Base-by-base conservation (phyloP, 2,113 vertebrate species). In the Phoxinus phoxinus region DNA sequence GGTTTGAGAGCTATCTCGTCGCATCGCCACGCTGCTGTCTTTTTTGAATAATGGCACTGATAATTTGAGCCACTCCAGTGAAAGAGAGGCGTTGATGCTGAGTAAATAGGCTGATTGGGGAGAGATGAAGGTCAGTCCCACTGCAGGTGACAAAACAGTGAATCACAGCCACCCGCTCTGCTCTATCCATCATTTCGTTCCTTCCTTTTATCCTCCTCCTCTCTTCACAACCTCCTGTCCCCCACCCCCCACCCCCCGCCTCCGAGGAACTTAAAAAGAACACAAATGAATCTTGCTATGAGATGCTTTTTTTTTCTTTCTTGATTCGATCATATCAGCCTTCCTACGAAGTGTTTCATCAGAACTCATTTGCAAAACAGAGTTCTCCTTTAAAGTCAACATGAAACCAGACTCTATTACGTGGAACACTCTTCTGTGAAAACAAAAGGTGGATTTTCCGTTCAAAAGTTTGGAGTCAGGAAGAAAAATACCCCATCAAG, bases 61-160 rank as follows among this genome's bases (percentile, higher is more conserved):
- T 87, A 72, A 89, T 89, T 90, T 85, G 82, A 51, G 75, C 71
- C 74, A 81, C 85, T 91, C 86, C 86, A 88, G 88, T 90, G 85
- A 90, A 86, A 84, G 86, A 88, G 88, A 89, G 82, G 76, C n/a
- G 76, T 85, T 88, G 74, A 84, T 71, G 69, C 86, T 85, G 85
- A 85, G 90, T 90, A 90, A 89, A 90, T 88, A 90, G 85, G 51
- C 81, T 88, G 88, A 88, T 90, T 87, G 86, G 71, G 76, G 85
- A 83, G 87, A 78, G 83, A 77, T 90, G 87, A 90, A 90, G 89
- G 90, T 90, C 89, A 89, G 67, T 65, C 63, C 80, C 87, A 61
- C 85, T 85, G 67, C 85, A 89, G 88, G 87, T 90, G 88, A 88
- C 86, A 91, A 85, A 86, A 89, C 85, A 88, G 84, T 89, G 87